These are phyloP conservation scores for Podiceps cristatus DNA, from an alignment of 2,113 vertebrate species.

Conservation along the genomic window DNA sequence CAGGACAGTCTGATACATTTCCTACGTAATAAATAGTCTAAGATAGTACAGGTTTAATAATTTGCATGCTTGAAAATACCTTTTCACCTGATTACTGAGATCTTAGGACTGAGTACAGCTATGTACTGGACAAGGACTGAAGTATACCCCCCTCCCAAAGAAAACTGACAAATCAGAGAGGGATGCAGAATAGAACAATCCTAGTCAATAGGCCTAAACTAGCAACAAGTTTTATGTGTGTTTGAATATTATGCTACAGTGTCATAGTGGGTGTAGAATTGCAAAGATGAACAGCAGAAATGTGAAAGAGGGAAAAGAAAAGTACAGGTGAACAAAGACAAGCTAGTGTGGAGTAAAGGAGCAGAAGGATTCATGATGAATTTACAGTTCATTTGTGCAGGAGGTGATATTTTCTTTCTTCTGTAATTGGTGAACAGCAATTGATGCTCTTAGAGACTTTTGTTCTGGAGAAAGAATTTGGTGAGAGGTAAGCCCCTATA, in stretches of 20 bases:
- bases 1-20: background rate
- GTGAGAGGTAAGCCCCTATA: background rate
- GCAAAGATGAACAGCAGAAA: background rate
- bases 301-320: background rate
- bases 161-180: background rate
- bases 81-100: background rate
- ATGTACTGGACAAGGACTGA: background rate
- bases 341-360: background rate
- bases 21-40: background rate
- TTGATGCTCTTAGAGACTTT: background rate
- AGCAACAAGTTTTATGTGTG: background rate
- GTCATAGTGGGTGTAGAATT: background rate
- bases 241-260: background rate
- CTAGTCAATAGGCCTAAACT: background rate
- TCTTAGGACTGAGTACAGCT: background rate
- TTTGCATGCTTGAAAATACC: background rate
- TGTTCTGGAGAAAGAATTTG: background rate
- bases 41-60: background rate
- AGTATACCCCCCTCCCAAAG: background rate
- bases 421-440: background rate
- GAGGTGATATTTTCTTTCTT: background rate
- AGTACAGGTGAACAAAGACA: background rate
- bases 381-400: background rate
- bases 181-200: background rate
- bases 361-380: background rate